These are phyloP conservation scores for Philhelius pedissequus DNA, from an alignment of 2,888 invertebrate genomes.

Conservation along the genomic window DNA sequence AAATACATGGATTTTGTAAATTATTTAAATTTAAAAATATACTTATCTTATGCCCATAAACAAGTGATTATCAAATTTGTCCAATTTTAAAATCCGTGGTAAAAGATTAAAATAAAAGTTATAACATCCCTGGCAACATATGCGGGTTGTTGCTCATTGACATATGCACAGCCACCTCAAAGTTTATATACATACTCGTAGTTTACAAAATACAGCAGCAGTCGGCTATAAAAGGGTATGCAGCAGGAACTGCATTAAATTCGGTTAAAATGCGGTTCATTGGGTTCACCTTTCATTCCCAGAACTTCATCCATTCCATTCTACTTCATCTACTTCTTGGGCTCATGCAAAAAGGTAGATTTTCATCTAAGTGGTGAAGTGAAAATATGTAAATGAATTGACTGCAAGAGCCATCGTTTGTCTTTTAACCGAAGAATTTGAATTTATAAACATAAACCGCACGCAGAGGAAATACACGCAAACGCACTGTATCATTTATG, in stretches of 20 bases:
- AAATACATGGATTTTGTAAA: too few species aligned
- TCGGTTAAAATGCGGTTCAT: conserved; percentile 50
- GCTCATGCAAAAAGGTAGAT: conserved; percentile 19
- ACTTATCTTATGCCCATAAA: too few species aligned
- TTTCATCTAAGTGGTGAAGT: conserved; percentile 32
- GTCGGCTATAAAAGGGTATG: neutral
- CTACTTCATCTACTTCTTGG: neutral
- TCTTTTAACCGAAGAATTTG: conserved; percentile 39
- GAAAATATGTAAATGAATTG: conserved; percentile 63
- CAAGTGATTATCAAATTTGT: too few species aligned
- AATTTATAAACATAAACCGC: conserved; percentile 59
- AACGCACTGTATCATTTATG: neutral
- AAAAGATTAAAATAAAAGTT: neutral
- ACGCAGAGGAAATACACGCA: conserved; percentile 37
- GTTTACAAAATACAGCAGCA: neutral
- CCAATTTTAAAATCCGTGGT: too few species aligned
- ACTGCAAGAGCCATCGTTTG: conserved; percentile 36
- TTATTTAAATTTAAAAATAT: too few species aligned
- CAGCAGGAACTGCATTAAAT: conserved; percentile 35
- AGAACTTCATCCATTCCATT: neutral
- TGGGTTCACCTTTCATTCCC: conserved; percentile 4
- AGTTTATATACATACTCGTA: too few species aligned
- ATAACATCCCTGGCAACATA: conserved; percentile 7
- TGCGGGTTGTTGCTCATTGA: conserved; percentile 42
- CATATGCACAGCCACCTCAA: conserved; percentile 29